A percentile compares a stretch with the other conserved stretches of the same genome.
Conservation (phyloP, 2,888 invertebrate genomes). For the Tipula confusa region DNA sequence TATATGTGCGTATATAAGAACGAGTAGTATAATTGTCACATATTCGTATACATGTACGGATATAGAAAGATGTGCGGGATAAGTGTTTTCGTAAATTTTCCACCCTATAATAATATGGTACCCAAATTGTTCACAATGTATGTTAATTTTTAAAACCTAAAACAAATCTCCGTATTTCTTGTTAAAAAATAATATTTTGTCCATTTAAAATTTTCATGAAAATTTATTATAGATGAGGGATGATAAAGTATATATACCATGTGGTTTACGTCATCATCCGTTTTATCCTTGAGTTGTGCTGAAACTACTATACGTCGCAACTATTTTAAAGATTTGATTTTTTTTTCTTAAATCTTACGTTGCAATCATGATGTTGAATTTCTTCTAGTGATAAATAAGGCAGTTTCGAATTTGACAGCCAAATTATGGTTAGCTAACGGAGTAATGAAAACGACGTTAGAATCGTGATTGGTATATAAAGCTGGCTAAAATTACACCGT, state of each 20-base stretch:
- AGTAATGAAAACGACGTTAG: no score
- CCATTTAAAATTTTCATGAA: not conserved
- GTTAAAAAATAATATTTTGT: not conserved
- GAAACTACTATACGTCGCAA: no score
- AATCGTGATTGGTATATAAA: no score
- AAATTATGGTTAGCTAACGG: no score
- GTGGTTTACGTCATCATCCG: not conserved
- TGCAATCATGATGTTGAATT: no score
- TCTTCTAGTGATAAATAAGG: no score
- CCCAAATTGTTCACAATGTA: not conserved
- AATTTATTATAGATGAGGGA: not conserved
- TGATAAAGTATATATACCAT: not conserved
- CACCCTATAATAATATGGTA: constrained; percentile 5
- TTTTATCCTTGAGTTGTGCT: not conserved
- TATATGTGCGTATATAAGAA: not conserved
- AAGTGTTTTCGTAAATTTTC: not conserved
- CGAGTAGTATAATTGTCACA: not conserved
- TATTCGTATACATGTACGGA: not conserved
- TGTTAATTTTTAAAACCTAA: not conserved
- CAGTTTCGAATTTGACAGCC: no score
- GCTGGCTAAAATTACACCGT: no score
- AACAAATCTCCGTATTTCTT: not conserved
- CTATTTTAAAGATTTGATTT: no score
- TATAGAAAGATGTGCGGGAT: not conserved
- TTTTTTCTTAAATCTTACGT: no score